Base-by-base conservation (phyloP, 2,888 invertebrate genomes). In the Lottia scabra region DNA sequence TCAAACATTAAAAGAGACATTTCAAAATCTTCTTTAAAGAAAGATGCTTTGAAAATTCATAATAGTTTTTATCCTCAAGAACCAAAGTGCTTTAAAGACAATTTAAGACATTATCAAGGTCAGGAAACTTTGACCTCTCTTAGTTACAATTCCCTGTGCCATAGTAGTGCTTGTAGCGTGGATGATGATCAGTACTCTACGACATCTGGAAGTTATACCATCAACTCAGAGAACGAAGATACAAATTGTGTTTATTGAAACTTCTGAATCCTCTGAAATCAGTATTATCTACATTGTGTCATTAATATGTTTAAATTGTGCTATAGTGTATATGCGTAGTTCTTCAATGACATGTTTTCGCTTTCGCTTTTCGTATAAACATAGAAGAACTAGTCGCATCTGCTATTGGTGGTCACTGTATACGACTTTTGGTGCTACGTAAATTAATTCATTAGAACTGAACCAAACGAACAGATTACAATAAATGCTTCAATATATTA, bases 111-210 rank as follows among this genome's bases (percentile, higher is more conserved):
- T 56, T 23, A 19, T 56, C 56, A 23, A 56, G 38, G 38, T 4
- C 19, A 56, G 13, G 56, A 56, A 13, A 12, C 56, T 56, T 23
- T 56, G 19, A 19, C 56, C 10, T 19, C 56, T 19, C 13, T 56
- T 10, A 56, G 56, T 56, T 56, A 56, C 56, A 56, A 56, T 13
- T 56, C 56, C n/a, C 23, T 56, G n/a, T 56, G 56, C 23, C 56
- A 56, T 19, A 56, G 56, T 56, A 56, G 56, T 56, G 23, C 23
- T 3, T 56, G 56, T 56, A 56, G 56, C 23, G 23, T 56, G 23
- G 56, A 56, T 56, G 56, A 56, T 56, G 56, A 56, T 56, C 56
- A 56, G 56, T 56, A 56, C 23, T 56, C 56, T 56, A 56, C 56
- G 1, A 56, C 56, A 56, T 56, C 56, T 2, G 56, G 56, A 13